Evolutionary conservation across 2,113 vertebrate species (phyloP).

Genomic region (Lycaon pictus): DNA sequence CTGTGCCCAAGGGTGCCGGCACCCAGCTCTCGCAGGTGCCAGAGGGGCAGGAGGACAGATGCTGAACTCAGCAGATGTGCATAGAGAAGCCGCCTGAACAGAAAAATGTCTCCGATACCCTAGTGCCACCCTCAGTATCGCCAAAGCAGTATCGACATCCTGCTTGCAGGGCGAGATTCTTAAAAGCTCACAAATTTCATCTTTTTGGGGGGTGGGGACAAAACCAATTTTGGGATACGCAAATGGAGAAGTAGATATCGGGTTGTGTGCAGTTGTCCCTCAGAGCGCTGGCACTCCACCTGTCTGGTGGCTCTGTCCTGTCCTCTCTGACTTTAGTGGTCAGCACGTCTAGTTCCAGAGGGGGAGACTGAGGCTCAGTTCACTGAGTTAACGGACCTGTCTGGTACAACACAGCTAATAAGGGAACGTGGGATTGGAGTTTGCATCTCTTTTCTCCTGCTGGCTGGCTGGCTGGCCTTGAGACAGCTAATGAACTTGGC

Average conservation of each 20-base stretch:
- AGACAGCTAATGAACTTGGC: not conserved
- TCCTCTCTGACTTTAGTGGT: too few species aligned
- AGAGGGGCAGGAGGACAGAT: not conserved
- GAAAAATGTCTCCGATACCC: not conserved
- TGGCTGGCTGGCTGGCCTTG: not conserved
- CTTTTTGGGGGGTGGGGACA: not conserved
- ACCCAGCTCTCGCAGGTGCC: not conserved
- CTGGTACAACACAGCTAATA: fast-evolving
- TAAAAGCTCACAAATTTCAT: not conserved
- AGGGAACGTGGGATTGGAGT: not conserved
- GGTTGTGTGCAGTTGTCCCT: fast-evolving
- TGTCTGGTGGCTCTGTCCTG: not conserved
- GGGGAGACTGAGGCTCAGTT: not conserved
- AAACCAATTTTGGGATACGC: not conserved
- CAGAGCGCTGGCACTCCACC: not conserved
- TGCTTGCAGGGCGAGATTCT: not conserved
- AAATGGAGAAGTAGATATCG: too few species aligned
- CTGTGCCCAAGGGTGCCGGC: fast-evolving
- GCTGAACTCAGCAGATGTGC: not conserved
- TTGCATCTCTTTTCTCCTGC: not conserved
- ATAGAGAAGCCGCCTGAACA: not conserved
- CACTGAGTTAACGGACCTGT: fast-evolving
- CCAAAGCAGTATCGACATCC: too few species aligned
- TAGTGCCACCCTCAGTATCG: not conserved
- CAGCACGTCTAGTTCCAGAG: not conserved